These are phyloP conservation scores for Nezara viridula DNA, from an alignment of 2,888 invertebrate species.

Conservation along the genomic window DNA sequence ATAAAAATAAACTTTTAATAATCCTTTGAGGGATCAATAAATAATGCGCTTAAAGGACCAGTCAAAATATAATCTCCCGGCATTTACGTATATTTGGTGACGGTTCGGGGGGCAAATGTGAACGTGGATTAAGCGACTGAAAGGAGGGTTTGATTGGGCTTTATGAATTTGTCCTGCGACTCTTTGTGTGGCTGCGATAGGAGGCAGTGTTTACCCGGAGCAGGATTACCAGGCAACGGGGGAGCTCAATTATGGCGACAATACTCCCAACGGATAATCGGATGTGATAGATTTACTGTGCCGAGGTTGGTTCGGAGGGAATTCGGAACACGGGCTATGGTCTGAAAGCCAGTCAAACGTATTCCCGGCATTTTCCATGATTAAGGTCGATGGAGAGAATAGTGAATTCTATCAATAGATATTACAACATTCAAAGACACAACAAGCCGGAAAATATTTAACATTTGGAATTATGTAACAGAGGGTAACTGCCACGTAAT, in stretches of 20 bases:
- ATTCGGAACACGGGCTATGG: not conserved
- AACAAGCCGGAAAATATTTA: too few relatives aligned
- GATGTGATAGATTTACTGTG: constrained; percentile 33
- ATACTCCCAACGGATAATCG: constrained; percentile 5
- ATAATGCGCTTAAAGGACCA: not conserved
- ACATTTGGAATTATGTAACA: too few relatives aligned
- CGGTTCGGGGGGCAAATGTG: not conserved
- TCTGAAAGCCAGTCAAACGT: not conserved
- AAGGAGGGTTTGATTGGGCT: constrained; percentile 7
- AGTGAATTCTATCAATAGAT: not conserved
- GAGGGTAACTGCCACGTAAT: too few relatives aligned
- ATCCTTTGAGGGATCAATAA: not conserved
- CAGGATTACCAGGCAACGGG: not conserved
- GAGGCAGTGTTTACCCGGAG: not conserved
- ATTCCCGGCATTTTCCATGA: not conserved
- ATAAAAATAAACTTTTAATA: not conserved
- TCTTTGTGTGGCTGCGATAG: constrained; percentile 28
- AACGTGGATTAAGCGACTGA: constrained; percentile 5
- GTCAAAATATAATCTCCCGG: constrained; percentile 4
- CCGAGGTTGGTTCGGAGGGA: not conserved
- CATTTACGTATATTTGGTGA: not conserved
- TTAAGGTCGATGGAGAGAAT: not conserved
- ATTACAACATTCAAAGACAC: too few relatives aligned
- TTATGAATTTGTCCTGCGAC: constrained; percentile 14
- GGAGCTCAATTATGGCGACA: constrained; percentile 37